A percentile compares a stretch with the other conserved stretches of the same genome.
Conservation (phyloP, 2,113 vertebrate species). For the Sturnus vulgaris region DNA sequence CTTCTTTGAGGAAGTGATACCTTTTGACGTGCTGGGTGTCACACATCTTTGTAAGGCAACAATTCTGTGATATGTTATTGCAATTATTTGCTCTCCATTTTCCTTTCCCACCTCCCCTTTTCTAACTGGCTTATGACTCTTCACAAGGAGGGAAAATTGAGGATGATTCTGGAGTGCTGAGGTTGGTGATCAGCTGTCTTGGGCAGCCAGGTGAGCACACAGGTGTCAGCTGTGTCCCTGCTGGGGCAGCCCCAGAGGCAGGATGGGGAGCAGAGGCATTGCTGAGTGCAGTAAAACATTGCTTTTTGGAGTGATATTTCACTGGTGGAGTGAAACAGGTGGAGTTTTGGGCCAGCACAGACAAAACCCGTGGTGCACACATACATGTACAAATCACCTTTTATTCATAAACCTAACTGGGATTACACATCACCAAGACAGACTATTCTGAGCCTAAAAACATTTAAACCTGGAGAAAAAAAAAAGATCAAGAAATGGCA, state of each 20-base stretch:
- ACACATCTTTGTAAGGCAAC: neutral
- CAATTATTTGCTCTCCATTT: neutral
- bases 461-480: rapidly evolving
- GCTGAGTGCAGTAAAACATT: neutral
- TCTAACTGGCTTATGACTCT: neutral
- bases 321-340: too few relatives aligned
- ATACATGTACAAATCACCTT: rapidly evolving
- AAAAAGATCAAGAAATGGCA: neutral
- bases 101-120: neutral
- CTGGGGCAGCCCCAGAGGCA: neutral
- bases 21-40: neutral
- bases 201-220: neutral
- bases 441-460: neutral
- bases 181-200: neutral
- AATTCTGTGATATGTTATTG: neutral
- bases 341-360: neutral
- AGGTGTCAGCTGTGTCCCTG: neutral
- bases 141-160: neutral
- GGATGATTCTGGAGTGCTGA: neutral
- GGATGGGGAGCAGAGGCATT: neutral
- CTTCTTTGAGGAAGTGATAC: neutral
- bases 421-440: neutral
- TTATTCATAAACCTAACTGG: neutral
- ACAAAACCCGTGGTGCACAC: neutral
- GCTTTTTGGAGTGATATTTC: too few relatives aligned